Percentiles rank a stretch among this genome's conserved stretches.
These are phyloP conservation scores for Melinopterus prodromus DNA, from an alignment of 2,888 invertebrate species.

Conservation along the genomic window DNA sequence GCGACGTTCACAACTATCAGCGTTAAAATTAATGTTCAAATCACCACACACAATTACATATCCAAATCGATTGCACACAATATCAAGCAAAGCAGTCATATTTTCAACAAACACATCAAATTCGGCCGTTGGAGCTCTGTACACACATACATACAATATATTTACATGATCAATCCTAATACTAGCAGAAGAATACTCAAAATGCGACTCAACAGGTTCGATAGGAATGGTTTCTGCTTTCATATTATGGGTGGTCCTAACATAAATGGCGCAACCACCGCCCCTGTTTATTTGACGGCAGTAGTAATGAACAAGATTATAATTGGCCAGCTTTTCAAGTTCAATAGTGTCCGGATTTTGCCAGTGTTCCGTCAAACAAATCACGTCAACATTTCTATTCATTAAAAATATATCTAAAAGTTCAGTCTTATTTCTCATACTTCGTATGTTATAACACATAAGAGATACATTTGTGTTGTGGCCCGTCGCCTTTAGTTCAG, in stretches of 20 bases:
- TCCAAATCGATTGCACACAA: background rate
- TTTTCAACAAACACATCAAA: background rate
- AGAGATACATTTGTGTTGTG: background rate
- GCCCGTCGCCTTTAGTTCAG: background rate
- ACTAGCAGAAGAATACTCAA: background rate
- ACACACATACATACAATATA: background rate
- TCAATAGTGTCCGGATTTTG: background rate
- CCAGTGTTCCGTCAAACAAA: background rate
- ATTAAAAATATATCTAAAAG: background rate
- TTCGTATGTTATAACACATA: background rate
- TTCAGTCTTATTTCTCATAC: background rate
- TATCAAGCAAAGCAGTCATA: background rate
- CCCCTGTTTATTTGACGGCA: background rate
- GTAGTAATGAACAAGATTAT: background rate
- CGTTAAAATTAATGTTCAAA: background rate
- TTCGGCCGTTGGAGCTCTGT: background rate
- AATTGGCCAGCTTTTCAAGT: background rate
- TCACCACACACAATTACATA: background rate
- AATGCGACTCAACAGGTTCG: background rate
- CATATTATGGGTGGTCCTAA: background rate
- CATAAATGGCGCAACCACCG: background rate
- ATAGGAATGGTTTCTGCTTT: background rate
- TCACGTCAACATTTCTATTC: background rate
- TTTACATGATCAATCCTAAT: background rate
- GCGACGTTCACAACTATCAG: background rate